Evolutionary conservation across 2,113 vertebrate genomes (phyloP).

Genomic region (Macquaria australasica): DNA sequence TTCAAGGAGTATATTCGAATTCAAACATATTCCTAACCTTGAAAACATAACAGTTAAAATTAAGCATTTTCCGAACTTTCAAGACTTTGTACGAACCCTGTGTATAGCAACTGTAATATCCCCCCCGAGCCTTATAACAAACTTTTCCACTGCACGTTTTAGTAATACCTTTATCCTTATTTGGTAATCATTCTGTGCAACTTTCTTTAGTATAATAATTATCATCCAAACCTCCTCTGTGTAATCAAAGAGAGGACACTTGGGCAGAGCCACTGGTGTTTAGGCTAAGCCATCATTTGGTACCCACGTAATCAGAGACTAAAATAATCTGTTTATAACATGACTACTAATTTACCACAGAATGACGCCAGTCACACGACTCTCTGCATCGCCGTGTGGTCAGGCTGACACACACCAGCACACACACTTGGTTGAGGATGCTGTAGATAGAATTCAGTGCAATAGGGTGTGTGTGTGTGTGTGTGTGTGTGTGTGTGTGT

Average conservation of each 20-base stretch:
- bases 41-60: too few species aligned
- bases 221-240: conserved; percentile 37
- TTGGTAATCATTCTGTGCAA: conserved; percentile 12
- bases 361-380: conserved; percentile 65
- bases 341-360: conserved; percentile 76
- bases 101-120: not conserved
- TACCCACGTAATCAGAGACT: conserved; percentile 72
- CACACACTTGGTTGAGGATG: conserved; percentile 26
- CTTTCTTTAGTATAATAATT: conserved; percentile 58
- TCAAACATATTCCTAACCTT: too few species aligned
- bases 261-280: conserved; percentile 59
- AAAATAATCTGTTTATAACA: conserved; percentile 72
- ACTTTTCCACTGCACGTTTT: not conserved
- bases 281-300: conserved; percentile 71
- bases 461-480: conserved; percentile 12
- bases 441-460: conserved; percentile 43
- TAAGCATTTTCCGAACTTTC: too few species aligned
- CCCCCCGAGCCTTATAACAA: not conserved
- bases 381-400: conserved; percentile 67
- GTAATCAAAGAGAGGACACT: conserved; percentile 62
- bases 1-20: too few species aligned
- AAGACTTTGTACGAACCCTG: too few species aligned
- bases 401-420: conserved; percentile 47
- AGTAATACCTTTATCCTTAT: conserved; percentile 7
- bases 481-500: conserved; percentile 44